phyloP scores from a whole-genome alignment of 1,140 invertebrate genomes.

The Lanistes nyassanus region DNA sequence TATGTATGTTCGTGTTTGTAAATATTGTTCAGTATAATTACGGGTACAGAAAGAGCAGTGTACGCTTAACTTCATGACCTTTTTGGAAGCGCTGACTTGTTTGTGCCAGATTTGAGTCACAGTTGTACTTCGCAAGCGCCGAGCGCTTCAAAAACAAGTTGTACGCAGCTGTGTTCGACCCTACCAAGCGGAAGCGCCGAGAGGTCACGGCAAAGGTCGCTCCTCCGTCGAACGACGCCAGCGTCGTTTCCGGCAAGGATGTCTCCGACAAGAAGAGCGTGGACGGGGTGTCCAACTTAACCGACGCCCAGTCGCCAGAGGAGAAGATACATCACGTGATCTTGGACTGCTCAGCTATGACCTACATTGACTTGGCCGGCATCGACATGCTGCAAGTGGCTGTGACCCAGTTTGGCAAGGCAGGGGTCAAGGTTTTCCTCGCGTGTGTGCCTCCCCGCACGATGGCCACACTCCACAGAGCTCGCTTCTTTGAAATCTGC shows the following conservation, averaged over 20 bases:
- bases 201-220: background rate
- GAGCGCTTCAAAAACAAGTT: constrained; percentile 56
- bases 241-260: background rate
- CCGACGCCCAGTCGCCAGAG: background rate
- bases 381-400: constrained; percentile 50
- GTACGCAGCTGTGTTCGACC: constrained; percentile 35
- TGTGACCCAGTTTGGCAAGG: constrained; percentile 32
- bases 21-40: too few relatives aligned
- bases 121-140: constrained; percentile 62
- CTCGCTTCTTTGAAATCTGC: constrained; percentile 31
- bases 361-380: constrained; percentile 58
- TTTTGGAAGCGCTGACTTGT: background rate
- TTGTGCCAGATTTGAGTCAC: constrained; percentile 46
- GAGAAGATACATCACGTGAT: constrained; percentile 39
- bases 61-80: background rate
- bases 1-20: background rate
- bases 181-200: constrained; percentile 23
- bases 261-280: background rate
- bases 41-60: background rate
- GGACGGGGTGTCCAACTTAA: background rate
- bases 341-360: constrained; percentile 56
- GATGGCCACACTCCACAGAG: constrained; percentile 30
- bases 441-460: constrained; percentile 29
- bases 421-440: constrained; percentile 36
- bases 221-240: background rate